A percentile compares a stretch with the other conserved stretches of the same genome.
phyloP scores from a whole-genome alignment of 2,888 invertebrate genomes.

The Nephrotoma flavescens region DNA sequence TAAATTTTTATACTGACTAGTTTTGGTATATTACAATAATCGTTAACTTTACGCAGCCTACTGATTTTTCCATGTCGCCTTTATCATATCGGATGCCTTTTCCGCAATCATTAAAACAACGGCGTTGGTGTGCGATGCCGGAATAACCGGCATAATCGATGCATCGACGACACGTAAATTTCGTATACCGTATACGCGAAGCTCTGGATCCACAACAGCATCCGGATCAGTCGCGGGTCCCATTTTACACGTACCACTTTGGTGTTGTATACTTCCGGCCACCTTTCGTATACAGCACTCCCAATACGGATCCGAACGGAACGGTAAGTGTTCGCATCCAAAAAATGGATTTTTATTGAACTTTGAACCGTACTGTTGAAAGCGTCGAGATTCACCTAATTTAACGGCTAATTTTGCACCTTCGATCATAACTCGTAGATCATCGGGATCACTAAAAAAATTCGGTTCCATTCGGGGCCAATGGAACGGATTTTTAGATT shows the following conservation, averaged over 20 bases:
- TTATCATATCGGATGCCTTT: slow-evolving; percentile 42
- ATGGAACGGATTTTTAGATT: slow-evolving; percentile 53
- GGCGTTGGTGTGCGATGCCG: slow-evolving; percentile 41
- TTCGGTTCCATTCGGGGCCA: slow-evolving; percentile 69
- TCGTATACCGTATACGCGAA: slow-evolving; percentile 38
- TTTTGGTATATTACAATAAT: not conserved
- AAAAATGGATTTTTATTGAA: slow-evolving; percentile 45
- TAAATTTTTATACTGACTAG: not conserved
- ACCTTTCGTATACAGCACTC: slow-evolving; percentile 54
- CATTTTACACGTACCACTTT: slow-evolving; percentile 52
- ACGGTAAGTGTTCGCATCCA: slow-evolving; percentile 45
- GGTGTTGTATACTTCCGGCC: slow-evolving; percentile 57
- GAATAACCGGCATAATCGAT: slow-evolving; percentile 43
- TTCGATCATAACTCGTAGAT: slow-evolving; percentile 56
- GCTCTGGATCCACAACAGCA: slow-evolving; percentile 46
- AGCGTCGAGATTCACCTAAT: slow-evolving; percentile 37
- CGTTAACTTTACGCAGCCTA: not conserved
- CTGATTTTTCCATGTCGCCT: slow-evolving; percentile 28
- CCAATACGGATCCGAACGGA: slow-evolving; percentile 58
- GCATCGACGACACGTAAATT: slow-evolving; percentile 40
- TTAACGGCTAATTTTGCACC: slow-evolving; percentile 52
- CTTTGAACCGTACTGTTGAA: slow-evolving; percentile 37
- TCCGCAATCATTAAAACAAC: slow-evolving; percentile 44
- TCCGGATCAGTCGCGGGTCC: slow-evolving; percentile 40
- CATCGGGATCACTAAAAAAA: slow-evolving; percentile 59